These are phyloP conservation scores for Danionella dracula DNA, from an alignment of 2,797 vertebrate species.

Conservation along the genomic window DNA sequence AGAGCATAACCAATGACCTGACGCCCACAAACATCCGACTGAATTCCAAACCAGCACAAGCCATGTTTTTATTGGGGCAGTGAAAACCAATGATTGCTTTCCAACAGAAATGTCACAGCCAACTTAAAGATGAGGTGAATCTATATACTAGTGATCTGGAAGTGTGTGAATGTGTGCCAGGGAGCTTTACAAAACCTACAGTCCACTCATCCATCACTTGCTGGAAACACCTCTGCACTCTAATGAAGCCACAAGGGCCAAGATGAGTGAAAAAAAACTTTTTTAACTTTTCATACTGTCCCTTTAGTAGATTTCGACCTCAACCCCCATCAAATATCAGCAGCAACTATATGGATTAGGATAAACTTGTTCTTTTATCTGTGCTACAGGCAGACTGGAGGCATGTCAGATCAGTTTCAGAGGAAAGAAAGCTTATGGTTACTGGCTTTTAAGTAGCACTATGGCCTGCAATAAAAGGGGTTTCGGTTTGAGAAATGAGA, in stretches of 20 bases:
- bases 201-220: constrained; percentile 38
- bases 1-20: not conserved
- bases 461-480: constrained; percentile 27
- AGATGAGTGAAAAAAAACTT: not conserved
- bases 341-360: constrained; percentile 1
- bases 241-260: constrained; percentile 44
- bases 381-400: constrained; percentile 10
- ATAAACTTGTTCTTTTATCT: constrained; percentile 23
- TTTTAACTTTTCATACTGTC: constrained; percentile 21
- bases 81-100: not conserved
- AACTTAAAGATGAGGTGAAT: not conserved
- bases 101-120: not conserved
- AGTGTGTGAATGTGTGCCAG: constrained; percentile 10
- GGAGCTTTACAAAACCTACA: constrained; percentile 6
- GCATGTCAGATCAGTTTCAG: constrained; percentile 12
- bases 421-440: constrained; percentile 24
- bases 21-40: not conserved
- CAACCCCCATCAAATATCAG: constrained; percentile 18
- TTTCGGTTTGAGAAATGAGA: constrained; percentile 30
- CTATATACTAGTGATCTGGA: not conserved
- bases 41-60: not conserved
- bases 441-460: constrained; percentile 3
- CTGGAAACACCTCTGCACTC: not conserved
- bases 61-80: not conserved
- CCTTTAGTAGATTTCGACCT: constrained; percentile 22